These are phyloP conservation scores for Dugesia japonica DNA, from an alignment of 2,888 invertebrate species.

Conservation along the genomic window DNA sequence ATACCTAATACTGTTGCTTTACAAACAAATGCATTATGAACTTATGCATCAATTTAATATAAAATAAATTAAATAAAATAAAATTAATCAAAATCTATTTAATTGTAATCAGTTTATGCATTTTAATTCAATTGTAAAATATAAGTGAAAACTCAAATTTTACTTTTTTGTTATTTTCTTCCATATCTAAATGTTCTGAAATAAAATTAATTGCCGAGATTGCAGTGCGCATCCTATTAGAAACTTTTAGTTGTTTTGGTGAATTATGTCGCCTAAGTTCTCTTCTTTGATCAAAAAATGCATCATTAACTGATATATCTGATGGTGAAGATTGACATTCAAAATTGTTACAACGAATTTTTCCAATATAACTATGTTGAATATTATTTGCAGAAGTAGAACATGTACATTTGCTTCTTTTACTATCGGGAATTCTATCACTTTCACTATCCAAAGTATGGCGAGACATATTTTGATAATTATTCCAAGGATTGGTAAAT, in stretches of 20 bases:
- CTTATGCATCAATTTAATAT: no score
- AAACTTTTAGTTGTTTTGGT: neutral
- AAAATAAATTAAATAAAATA: no score
- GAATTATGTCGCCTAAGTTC: neutral
- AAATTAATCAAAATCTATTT: no score
- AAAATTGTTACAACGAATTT: neutral
- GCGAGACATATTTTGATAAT: neutral
- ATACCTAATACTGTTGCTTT: no score
- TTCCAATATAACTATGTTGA: neutral
- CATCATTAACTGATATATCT: conserved; percentile 1
- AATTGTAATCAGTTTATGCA: no score
- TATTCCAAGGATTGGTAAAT: neutral
- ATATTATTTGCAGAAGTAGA: neutral
- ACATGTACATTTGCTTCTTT: neutral
- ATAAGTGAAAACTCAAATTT: no score
- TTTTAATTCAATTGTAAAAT: no score
- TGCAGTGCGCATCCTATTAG: conserved; percentile 27
- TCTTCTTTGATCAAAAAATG: neutral
- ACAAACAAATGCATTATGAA: no score
- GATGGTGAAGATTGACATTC: neutral
- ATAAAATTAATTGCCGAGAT: conserved; percentile 33
- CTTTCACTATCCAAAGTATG: neutral
- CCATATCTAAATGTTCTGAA: conserved; percentile 31
- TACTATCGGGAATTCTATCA: neutral
- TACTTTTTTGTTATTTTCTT: conserved; percentile 32